phyloP scores from a whole-genome alignment of 2,113 vertebrate genomes.

The Neolamprologus sp. region DNA sequence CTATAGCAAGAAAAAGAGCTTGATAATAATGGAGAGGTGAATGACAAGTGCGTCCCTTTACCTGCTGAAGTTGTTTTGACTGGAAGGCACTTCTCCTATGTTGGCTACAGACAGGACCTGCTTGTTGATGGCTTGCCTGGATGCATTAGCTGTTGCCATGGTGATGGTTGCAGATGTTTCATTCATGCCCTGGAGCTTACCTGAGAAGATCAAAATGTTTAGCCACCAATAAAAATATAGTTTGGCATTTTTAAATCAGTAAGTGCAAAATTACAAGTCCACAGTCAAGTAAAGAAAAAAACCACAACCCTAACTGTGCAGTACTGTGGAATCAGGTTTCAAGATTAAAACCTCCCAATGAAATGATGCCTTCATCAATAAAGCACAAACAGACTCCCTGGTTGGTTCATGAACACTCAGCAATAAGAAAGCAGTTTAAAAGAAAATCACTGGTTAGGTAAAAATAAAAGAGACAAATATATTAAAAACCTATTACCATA shows the following conservation, averaged over 20 bases:
- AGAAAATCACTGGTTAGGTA: neutral
- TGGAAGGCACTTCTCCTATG: conserved; percentile 79
- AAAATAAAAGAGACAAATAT: conserved; percentile 20
- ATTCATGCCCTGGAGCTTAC: conserved; percentile 90
- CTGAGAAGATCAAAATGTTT: conserved; percentile 62
- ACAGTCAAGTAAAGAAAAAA: neutral
- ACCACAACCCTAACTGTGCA: neutral
- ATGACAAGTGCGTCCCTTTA: conserved; percentile 36
- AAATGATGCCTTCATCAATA: neutral
- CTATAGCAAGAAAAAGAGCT: neutral
- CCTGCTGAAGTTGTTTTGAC: conserved; percentile 80
- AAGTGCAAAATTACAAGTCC: neutral
- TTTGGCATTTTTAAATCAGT: neutral
- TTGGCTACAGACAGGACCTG: conserved; percentile 84
- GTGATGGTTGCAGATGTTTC: conserved; percentile 79
- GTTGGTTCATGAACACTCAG: neutral
- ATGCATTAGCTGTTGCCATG: conserved; percentile 74
- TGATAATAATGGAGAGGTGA: neutral
- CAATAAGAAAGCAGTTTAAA: neutral
- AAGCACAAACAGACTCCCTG: neutral
- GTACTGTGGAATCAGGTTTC: neutral
- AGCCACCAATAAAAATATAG: neutral
- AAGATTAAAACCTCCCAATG: neutral
- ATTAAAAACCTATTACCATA: conserved; percentile 15
- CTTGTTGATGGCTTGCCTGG: conserved; percentile 72